Conservation (phyloP, 2,888 invertebrate species). For the Monopis laevigella region DNA sequence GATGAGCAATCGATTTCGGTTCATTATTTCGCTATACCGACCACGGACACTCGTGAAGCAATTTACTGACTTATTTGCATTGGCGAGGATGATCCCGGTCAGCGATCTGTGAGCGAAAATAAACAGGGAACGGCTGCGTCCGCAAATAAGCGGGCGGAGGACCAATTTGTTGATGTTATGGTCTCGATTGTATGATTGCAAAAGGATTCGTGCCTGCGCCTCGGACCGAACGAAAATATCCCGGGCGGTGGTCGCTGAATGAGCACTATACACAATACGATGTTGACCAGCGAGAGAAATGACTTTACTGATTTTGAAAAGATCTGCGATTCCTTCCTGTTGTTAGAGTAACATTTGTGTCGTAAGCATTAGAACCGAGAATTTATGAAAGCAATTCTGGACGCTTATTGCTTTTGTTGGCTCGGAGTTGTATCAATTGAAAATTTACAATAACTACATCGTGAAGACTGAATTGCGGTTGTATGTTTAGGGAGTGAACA, state of each 20-base stretch:
- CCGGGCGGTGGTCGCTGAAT: conserved; percentile 1
- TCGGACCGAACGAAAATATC: neutral
- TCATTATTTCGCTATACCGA: conserved; percentile 47
- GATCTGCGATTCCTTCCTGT: conserved; percentile 3
- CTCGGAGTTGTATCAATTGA: too few relatives aligned
- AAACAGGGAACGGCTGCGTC: conserved; percentile 32
- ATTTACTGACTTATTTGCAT: conserved; percentile 55
- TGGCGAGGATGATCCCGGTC: conserved; percentile 34
- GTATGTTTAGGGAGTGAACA: too few relatives aligned
- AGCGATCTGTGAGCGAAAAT: conserved; percentile 40
- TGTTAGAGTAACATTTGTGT: neutral
- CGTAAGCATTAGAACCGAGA: neutral
- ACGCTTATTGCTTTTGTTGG: too few relatives aligned
- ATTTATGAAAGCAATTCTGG: neutral
- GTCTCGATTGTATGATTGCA: conserved; percentile 46
- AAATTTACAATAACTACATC: too few relatives aligned
- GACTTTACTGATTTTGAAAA: conserved; percentile 4
- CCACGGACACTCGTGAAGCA: conserved; percentile 45
- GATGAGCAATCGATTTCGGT: conserved; percentile 42
- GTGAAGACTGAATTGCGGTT: too few relatives aligned
- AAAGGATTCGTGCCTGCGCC: conserved; percentile 32
- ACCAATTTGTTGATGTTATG: conserved; percentile 49
- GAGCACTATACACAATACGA: neutral
- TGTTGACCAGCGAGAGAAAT: conserved; percentile 1
- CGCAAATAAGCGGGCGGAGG: conserved; percentile 43